These are phyloP conservation scores for Empidonax alnorum DNA, from an alignment of 2,113 vertebrate species.

Conservation along the genomic window DNA sequence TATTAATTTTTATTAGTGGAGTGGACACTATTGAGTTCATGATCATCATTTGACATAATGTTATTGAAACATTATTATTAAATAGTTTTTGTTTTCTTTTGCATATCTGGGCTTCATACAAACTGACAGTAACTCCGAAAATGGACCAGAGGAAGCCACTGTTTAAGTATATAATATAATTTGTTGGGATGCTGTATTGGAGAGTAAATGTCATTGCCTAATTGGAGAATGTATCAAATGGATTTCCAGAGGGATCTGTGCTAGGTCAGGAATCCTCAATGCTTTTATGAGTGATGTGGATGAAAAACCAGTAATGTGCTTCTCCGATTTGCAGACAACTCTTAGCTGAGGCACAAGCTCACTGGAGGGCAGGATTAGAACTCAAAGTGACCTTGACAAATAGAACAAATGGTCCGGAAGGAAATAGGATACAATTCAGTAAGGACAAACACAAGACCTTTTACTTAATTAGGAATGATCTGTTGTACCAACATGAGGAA, in stretches of 20 bases:
- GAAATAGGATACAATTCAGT: neutral
- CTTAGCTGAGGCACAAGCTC: neutral
- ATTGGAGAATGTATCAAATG: neutral
- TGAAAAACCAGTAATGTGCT: neutral
- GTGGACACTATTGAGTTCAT: neutral
- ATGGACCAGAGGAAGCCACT: neutral
- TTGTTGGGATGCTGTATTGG: neutral
- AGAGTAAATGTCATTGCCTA: neutral
- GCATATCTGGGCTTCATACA: neutral
- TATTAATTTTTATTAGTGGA: neutral
- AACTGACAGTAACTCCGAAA: neutral
- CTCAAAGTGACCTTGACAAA: neutral
- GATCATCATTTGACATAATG: neutral
- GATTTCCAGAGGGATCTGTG: neutral
- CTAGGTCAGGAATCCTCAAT: neutral
- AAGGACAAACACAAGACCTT: neutral
- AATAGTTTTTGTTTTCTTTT: neutral
- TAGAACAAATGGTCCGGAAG: neutral
- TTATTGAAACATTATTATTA: neutral
- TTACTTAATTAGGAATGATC: constrained; percentile 1
- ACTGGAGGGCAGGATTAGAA: neutral
- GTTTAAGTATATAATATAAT: neutral
- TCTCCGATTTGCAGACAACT: neutral
- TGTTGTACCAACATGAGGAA: neutral
- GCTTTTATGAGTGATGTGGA: neutral